These are phyloP conservation scores for Megaleporinus macrocephalus DNA, from an alignment of 2,113 vertebrate species.

Conservation along the genomic window DNA sequence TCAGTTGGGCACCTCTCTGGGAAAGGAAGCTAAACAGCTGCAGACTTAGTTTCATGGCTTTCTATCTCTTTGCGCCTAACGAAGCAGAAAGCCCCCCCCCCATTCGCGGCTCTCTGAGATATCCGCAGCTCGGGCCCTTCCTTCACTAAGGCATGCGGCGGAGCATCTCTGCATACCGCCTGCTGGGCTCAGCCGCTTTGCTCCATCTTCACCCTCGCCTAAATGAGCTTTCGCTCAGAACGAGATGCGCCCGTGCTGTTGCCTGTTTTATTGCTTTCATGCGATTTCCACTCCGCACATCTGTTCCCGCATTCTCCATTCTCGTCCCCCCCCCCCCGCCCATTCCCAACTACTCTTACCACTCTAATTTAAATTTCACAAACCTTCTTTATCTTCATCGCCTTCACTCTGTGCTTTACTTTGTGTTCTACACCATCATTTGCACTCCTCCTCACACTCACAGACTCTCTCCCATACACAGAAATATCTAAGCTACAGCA, in stretches of 20 bases:
- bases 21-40: no score
- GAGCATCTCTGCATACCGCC: slow-evolving; percentile 22
- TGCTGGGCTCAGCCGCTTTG: slow-evolving; percentile 9
- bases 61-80: background rate
- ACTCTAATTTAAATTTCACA: slow-evolving; percentile 21
- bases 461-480: slow-evolving; percentile 12
- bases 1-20: background rate
- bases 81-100: background rate
- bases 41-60: background rate
- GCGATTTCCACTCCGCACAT: slow-evolving; percentile 31
- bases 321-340: background rate
- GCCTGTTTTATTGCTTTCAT: background rate
- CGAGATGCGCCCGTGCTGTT: slow-evolving; percentile 2
- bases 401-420: background rate
- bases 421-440: background rate
- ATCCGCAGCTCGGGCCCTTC: background rate
- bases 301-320: slow-evolving; percentile 11
- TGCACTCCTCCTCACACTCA: background rate
- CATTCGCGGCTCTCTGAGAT: background rate
- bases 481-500: no score
- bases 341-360: background rate
- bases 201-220: background rate
- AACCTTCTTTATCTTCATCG: background rate
- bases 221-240: slow-evolving; percentile 21
- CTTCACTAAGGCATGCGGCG: background rate